Base-by-base conservation (phyloP, 2,888 invertebrate genomes). In the Drosophila yooni region DNA sequence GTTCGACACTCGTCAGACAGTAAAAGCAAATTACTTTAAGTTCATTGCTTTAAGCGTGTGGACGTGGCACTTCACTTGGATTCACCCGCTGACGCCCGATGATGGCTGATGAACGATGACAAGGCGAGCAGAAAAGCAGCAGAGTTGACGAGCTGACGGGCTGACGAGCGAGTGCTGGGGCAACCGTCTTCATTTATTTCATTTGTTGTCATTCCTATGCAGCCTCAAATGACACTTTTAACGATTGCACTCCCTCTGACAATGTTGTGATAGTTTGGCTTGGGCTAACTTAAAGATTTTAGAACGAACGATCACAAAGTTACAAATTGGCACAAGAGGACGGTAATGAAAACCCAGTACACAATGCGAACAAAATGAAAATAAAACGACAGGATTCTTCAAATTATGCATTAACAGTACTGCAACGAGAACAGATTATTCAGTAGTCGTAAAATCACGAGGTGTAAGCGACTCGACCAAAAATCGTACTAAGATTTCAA, bases 11-110 rank as follows among this genome's bases (percentile, higher is more conserved):
- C 89, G 86, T 85, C 87, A 88, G 79, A 77, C 88, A 76, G 83
- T 85, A 85, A 87, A 88, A 88, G 76, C 83, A 88, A 88, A 89
- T 89, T 89, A 85, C 89, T 85, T 89, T 78, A 89, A 87, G 89
- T 88, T 87, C 89, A 87, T 89, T 88, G 90, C 89, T 82, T 87
- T 78, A 88, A 89, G 82, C 84, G 81, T 50, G 58, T 64, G 81
- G 83, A 72, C 74, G 73, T 68, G 74, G 59, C 61, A 48, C 67
- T 48, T 58, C 38, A 40, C 59, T 65, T 60, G 40, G 36, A n/a
- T 54, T 61, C 40, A 73, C 40, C 48, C 46, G 34, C 63, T 72
- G 79, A 70, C 75, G 70, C 61, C 65, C 64, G 59, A 68, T 83
- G 88, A 86, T 83, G 86, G 64, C 70, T 86, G 88, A 83, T 78